A percentile compares a stretch with the other conserved stretches of the same genome.
Conservation (phyloP, 2,888 invertebrate genomes). For the Folsomia candida region DNA sequence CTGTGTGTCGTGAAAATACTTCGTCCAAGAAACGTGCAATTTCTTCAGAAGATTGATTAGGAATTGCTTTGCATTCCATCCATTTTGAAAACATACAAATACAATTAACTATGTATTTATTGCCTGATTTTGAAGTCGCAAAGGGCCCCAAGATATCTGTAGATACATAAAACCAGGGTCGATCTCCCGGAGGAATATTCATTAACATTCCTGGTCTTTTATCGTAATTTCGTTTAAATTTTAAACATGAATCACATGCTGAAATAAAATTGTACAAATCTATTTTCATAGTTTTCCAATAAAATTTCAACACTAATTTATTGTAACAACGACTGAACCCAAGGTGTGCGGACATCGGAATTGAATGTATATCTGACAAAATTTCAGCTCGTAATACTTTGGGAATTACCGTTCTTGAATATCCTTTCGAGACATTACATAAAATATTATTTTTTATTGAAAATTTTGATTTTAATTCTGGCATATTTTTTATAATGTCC, state of each 20-base stretch:
- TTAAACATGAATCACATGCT: not conserved
- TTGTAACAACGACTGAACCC: not conserved
- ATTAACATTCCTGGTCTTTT: too few relatives aligned
- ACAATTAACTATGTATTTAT: too few relatives aligned
- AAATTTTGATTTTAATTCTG: not conserved
- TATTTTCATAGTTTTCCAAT: not conserved
- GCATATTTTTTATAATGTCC: not conserved
- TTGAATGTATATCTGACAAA: not conserved
- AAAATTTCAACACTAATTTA: not conserved
- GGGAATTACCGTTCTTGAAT: not conserved
- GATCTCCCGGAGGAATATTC: too few relatives aligned
- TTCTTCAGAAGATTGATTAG: conserved; percentile 49
- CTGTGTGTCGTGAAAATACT: conserved; percentile 44
- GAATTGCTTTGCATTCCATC: conserved; percentile 43
- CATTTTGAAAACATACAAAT: conserved; percentile 44
- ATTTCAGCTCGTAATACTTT: not conserved
- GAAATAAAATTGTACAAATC: not conserved
- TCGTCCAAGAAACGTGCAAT: conserved; percentile 45
- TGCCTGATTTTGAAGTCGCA: too few relatives aligned
- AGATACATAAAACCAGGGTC: too few relatives aligned
- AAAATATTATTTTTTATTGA: not conserved
- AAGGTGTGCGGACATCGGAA: not conserved
- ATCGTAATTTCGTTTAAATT: too few relatives aligned
- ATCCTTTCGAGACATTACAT: not conserved
- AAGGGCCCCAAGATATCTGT: too few relatives aligned